Evolutionary conservation across 2,888 invertebrate genomes (phyloP).

Genomic region (Trachelus troglodyta): DNA sequence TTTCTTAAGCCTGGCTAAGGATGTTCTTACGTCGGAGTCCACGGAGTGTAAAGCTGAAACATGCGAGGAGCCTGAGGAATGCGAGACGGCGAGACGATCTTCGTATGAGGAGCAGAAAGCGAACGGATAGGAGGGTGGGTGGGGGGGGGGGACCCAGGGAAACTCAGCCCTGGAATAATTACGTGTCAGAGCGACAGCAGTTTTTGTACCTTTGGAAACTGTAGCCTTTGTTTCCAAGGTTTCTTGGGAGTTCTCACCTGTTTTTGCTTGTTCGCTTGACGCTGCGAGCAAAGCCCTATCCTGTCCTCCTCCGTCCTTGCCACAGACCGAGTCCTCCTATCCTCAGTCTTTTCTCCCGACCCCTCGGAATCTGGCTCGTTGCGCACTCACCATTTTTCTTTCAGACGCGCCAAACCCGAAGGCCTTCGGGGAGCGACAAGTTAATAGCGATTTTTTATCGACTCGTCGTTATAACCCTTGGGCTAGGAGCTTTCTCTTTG

Average conservation of each 20-base stretch:
- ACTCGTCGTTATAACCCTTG: conserved; percentile 43
- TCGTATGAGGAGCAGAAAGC: not conserved
- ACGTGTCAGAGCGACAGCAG: conserved; percentile 29
- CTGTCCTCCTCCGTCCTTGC: conserved; percentile 6
- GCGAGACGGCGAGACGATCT: not conserved
- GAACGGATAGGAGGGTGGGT: not conserved
- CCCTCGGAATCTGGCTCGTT: not conserved
- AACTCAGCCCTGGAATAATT: conserved; percentile 34
- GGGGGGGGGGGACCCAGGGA: not conserved
- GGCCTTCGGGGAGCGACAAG: conserved; percentile 21
- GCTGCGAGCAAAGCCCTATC: conserved; percentile 10
- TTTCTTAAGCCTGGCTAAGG: not conserved
- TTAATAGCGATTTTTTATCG: conserved; percentile 43
- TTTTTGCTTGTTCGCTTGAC: conserved; percentile 21
- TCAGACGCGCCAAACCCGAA: not conserved
- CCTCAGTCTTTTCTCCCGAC: not conserved
- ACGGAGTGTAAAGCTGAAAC: not conserved
- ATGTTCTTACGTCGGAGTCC: not conserved
- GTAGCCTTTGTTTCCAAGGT: conserved; percentile 29
- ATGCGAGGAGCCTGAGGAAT: not conserved
- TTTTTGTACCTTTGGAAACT: conserved; percentile 34
- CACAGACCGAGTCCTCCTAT: not conserved
- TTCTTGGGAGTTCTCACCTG: conserved; percentile 14
- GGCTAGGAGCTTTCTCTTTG: conserved; percentile 42
- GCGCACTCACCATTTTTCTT: conserved; percentile 3